A percentile compares a stretch with the other conserved stretches of the same genome.
Conservation (phyloP, 2,888 invertebrate species). For the Drepana falcataria region DNA sequence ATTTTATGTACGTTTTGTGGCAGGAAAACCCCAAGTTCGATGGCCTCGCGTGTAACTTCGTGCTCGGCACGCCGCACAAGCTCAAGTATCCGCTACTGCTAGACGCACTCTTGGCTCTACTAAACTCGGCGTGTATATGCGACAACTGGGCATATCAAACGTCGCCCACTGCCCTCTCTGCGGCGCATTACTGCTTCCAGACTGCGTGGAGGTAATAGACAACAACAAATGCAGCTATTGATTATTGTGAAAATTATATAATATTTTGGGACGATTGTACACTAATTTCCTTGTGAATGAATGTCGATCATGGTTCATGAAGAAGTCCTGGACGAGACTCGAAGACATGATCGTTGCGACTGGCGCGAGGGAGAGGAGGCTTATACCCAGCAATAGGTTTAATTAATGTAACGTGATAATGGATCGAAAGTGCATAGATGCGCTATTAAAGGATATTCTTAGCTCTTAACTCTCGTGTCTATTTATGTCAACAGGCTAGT, state of each 20-base stretch:
- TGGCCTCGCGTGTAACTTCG: slow-evolving; percentile 94
- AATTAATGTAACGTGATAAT: too few relatives aligned
- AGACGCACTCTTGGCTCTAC: slow-evolving; percentile 89
- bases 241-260: too few relatives aligned
- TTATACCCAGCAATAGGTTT: too few relatives aligned
- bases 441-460: too few relatives aligned
- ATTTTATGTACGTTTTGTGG: not conserved
- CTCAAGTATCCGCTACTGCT: slow-evolving; percentile 92
- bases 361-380: too few relatives aligned
- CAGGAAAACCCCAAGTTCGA: slow-evolving; percentile 95
- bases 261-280: too few relatives aligned
- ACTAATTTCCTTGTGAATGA: too few relatives aligned
- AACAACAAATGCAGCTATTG: not conserved
- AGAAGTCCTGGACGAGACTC: too few relatives aligned
- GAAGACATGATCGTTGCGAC: too few relatives aligned
- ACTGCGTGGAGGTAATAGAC: slow-evolving; percentile 85
- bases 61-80: slow-evolving; percentile 94
- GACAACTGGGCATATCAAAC: slow-evolving; percentile 66
- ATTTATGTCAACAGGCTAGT: slow-evolving; percentile 77
- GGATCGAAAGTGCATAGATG: too few relatives aligned
- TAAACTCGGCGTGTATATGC: slow-evolving; percentile 88
- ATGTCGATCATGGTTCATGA: too few relatives aligned
- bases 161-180: slow-evolving; percentile 83
- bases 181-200: slow-evolving; percentile 94
- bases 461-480: too few relatives aligned